A percentile compares a stretch with the other conserved stretches of the same genome.
phyloP scores from a whole-genome alignment of 1,140 invertebrate species.

The Sycophaga agraensis region DNA sequence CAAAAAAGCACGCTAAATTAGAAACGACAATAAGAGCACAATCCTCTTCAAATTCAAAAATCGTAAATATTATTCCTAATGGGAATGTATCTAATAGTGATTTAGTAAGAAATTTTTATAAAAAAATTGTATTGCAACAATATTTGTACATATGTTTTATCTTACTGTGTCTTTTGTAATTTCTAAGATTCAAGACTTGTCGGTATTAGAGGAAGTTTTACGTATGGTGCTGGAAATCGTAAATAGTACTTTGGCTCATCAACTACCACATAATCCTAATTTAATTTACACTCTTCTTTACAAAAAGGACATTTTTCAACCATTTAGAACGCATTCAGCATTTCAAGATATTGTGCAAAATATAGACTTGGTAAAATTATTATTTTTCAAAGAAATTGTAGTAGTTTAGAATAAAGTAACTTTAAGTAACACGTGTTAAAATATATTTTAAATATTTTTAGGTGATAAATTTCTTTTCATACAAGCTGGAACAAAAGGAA shows the following conservation, averaged over 20 bases:
- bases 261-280: constrained; percentile 89
- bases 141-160: background rate
- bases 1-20: constrained; percentile 73
- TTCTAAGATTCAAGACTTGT: constrained; percentile 79
- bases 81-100: constrained; percentile 46
- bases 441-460: constrained; percentile 49
- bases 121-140: background rate
- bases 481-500: constrained; percentile 69
- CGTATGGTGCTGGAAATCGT: constrained; percentile 95
- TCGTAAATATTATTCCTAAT: constrained; percentile 40
- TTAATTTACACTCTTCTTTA: constrained; percentile 95
- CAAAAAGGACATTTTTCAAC: constrained; percentile 87
- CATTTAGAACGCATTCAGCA: constrained; percentile 81
- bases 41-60: constrained; percentile 30
- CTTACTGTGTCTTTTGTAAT: background rate
- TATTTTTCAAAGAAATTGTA: too few species aligned
- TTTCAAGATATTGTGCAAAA: constrained; percentile 97
- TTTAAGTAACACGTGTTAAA: background rate
- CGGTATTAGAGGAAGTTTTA: constrained; percentile 95
- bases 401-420: too few species aligned
- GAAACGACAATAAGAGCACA: constrained; percentile 55
- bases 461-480: constrained; percentile 87
- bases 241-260: constrained; percentile 88
- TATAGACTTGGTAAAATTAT: constrained; percentile 84
- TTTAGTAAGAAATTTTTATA: constrained; percentile 41